phyloP scores from a whole-genome alignment of 2,113 vertebrate species.

The Crotalus viridis region DNA sequence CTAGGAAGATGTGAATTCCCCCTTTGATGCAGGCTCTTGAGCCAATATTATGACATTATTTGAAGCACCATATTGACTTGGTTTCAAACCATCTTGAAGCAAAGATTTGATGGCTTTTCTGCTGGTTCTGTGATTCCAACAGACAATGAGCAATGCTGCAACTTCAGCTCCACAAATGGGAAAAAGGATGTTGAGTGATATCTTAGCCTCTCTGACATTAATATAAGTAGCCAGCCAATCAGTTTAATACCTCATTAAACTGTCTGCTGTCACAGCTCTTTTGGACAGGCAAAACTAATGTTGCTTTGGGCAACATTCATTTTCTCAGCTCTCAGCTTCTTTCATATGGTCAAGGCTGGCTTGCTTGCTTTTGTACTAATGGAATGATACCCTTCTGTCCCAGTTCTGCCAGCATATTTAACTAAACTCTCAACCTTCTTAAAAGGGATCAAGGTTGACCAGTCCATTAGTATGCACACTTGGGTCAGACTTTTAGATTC shows the following conservation, averaged over 20 bases:
- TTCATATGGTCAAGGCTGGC: background rate
- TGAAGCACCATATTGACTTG: background rate
- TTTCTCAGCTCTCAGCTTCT: background rate
- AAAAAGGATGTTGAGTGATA: background rate
- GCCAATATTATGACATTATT: background rate
- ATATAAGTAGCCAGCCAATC: background rate
- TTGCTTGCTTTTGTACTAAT: background rate
- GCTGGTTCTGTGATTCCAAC: background rate
- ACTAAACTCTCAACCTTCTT: background rate
- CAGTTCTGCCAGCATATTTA: background rate
- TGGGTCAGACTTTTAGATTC: background rate
- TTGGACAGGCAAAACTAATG: background rate
- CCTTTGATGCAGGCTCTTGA: background rate
- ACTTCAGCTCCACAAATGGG: background rate
- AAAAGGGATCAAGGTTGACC: background rate
- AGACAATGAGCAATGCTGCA: background rate
- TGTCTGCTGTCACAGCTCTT: background rate
- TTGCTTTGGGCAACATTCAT: background rate
- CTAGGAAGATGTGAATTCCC: background rate
- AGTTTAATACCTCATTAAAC: background rate
- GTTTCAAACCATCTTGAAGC: background rate
- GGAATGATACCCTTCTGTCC: background rate
- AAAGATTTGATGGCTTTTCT: background rate
- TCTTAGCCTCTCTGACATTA: background rate
- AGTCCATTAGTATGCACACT: background rate